Evolutionary conservation across 2,113 vertebrate genomes (phyloP).

Genomic region (Gopherus flavomarginatus): DNA sequence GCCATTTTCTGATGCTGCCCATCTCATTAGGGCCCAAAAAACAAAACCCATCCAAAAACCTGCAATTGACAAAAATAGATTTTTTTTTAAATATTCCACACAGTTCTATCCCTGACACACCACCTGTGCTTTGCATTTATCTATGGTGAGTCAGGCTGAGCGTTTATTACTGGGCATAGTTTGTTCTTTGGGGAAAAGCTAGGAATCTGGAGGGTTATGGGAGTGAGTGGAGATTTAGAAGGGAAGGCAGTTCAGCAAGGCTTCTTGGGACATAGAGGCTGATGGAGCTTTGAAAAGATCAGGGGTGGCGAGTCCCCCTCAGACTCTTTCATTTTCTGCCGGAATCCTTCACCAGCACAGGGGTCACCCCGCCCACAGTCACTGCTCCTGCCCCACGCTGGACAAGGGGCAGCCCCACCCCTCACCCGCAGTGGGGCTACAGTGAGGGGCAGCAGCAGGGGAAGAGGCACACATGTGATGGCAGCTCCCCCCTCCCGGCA

Average conservation of each 20-base stretch:
- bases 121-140: neutral
- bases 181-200: neutral
- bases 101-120: neutral
- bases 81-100: neutral
- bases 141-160: neutral
- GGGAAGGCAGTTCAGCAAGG: neutral
- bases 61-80: neutral
- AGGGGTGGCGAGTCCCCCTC: too few species aligned
- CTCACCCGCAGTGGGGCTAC: too few species aligned
- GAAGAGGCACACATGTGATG: too few species aligned
- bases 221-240: neutral
- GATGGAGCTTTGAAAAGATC: neutral
- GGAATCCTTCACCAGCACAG: too few species aligned
- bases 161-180: neutral
- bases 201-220: neutral
- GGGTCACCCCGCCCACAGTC: too few species aligned
- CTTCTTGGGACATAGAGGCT: neutral
- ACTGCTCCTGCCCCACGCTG: too few species aligned
- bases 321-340: too few species aligned
- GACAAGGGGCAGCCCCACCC: too few species aligned
- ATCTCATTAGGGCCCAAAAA: neutral
- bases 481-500: too few species aligned
- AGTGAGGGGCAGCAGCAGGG: too few species aligned
- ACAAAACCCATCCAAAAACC: neutral
- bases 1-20: neutral